Percentiles rank a stretch among this genome's conserved stretches.
phyloP scores from a whole-genome alignment of 2,797 vertebrate genomes.

The Lagocephalus sceleratus region DNA sequence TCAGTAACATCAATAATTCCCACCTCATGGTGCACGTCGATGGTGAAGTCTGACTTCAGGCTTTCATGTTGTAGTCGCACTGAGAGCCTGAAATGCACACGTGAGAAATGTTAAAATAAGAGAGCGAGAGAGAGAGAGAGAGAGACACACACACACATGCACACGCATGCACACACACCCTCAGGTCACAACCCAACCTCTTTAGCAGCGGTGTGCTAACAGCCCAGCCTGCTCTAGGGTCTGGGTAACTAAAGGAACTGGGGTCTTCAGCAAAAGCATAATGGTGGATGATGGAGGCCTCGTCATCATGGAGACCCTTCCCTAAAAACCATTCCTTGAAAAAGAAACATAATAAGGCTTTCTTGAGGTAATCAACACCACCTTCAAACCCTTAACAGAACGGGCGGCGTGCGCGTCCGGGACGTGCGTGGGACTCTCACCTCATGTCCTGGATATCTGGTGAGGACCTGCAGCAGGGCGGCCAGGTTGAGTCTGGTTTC shows the following conservation, averaged over 20 bases:
- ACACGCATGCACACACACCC: slow-evolving; percentile 68
- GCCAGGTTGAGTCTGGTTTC: slow-evolving; percentile 78
- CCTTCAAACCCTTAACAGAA: no score
- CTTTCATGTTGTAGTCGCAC: slow-evolving; percentile 78
- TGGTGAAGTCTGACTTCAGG: slow-evolving; percentile 91
- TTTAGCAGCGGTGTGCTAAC: slow-evolving; percentile 78
- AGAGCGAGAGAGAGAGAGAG: not conserved
- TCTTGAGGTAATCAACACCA: no score
- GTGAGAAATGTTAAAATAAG: slow-evolving; percentile 4
- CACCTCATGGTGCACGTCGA: slow-evolving; percentile 91
- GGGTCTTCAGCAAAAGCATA: slow-evolving; percentile 93
- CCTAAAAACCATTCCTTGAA: slow-evolving; percentile 89
- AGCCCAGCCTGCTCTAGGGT: slow-evolving; percentile 89
- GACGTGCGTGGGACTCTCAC: slow-evolving; percentile 32
- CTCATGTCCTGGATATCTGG: slow-evolving; percentile 69
- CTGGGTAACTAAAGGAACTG: slow-evolving; percentile 85
- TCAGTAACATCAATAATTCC: no score
- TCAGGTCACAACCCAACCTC: no score
- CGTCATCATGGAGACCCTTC: slow-evolving; percentile 82
- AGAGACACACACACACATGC: not conserved
- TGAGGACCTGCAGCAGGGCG: slow-evolving; percentile 77
- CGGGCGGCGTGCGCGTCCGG: no score
- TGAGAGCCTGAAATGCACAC: slow-evolving; percentile 77
- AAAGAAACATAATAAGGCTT: not conserved
- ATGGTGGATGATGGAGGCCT: slow-evolving; percentile 91